Percentiles rank a stretch among this genome's conserved stretches.
Conservation (phyloP, 2,888 invertebrate genomes). For the Philereme transversata region DNA sequence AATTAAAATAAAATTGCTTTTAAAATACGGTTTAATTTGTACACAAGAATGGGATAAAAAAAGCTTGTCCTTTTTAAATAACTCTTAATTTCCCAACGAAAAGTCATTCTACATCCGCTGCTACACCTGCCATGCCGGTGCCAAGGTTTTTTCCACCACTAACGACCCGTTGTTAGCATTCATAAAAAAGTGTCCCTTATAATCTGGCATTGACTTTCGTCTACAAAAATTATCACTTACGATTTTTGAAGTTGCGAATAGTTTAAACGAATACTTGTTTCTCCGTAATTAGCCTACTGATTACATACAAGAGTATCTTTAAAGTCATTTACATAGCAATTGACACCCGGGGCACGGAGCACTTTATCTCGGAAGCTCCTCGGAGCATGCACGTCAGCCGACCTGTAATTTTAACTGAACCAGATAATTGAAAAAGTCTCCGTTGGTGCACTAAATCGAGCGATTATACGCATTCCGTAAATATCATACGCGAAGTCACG, state of each 20-base stretch:
- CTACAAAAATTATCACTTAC: constrained; percentile 30
- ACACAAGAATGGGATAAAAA: constrained; percentile 34
- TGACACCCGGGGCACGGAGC: constrained; percentile 60
- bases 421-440: constrained; percentile 56
- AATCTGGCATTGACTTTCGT: constrained; percentile 41
- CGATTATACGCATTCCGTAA: constrained; percentile 41
- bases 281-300: constrained; percentile 50
- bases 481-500: constrained; percentile 19
- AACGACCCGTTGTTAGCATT: constrained; percentile 25
- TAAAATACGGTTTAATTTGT: constrained; percentile 22
- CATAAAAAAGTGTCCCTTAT: constrained; percentile 32
- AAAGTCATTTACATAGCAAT: constrained; percentile 59
- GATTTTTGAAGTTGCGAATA: constrained; percentile 29
- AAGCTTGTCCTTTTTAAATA: constrained; percentile 46
- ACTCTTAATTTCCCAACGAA: constrained; percentile 30
- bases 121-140: constrained; percentile 64
- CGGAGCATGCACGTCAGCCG: constrained; percentile 30
- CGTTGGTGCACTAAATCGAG: constrained; percentile 31
- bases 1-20: constrained; percentile 23
- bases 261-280: constrained; percentile 43
- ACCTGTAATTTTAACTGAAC: constrained; percentile 59
- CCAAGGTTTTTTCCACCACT: constrained; percentile 55
- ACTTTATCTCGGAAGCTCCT: constrained; percentile 32
- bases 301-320: constrained; percentile 50
- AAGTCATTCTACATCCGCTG: constrained; percentile 63